Base-by-base conservation (phyloP, 2,797 vertebrate genomes). In the Gadopsis bispinosus region DNA sequence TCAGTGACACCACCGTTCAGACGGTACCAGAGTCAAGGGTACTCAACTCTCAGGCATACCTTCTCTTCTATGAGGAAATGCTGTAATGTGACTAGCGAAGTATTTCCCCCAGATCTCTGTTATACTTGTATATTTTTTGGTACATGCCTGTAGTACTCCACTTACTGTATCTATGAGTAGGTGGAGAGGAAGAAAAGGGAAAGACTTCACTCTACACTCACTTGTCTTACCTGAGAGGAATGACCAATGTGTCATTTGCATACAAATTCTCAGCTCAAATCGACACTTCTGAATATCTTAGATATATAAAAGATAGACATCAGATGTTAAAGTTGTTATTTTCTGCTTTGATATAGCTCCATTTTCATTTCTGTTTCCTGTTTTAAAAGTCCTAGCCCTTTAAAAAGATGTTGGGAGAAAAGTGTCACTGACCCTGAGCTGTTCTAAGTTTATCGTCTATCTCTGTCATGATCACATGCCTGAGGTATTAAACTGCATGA, bases 21-120 rank as follows among this genome's bases (percentile, higher is more conserved):
- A 94, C 94, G 59, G 98, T 99, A 90, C 96, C 97, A 19, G 98
- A 99, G 89, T 97, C 98, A 74, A 94, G 97, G 95, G 98, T 97
- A 55, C 95, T 99, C 69, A 96, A 95, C 94, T 97, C 98, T 95
- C 98, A 99, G 95, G 98, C 98, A 1, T 99, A 99, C 90, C 95
- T 99, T 92, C 97, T 99, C 88, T 99, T 99, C 92, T 99, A 99
- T 81, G 98, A 99, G 95, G 97, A 97, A 93, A 85, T 97, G 77
- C 91, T 96, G 66, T 96, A 95, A 89, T 41, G 62, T 81, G 87
- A 83, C 83, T 14, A 47, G 14, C 9, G 5, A 60, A 41, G 39
- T 19, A 13, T 50, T 75, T 80, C 43, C 56, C 45, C 53, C 8
- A 26, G 19, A 83, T 62, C 55, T 62, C 17, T 20, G n/a, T 82